Evolutionary conservation across 1,140 invertebrate genomes (phyloP), one percentile per base, ranked within the genome.

Genomic region (Rhagoletis zephyria): DNA sequence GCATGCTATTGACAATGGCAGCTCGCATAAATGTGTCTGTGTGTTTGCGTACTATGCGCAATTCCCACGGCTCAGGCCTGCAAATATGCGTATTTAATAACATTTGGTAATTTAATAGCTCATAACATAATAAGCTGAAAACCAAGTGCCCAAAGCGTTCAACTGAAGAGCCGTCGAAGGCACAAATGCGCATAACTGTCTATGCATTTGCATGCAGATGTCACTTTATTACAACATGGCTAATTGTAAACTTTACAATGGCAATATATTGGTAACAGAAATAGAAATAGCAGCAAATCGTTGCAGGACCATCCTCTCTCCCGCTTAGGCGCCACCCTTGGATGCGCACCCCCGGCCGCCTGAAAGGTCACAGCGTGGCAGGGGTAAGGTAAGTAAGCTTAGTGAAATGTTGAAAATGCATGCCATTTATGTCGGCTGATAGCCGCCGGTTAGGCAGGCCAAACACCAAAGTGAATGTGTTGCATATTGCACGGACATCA

Each of bases 101-200:
- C 14, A 74, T 74, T 74, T 74, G 67, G 67, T 74, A 74, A 74
- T 74, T 74, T 74, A 74, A 74, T 74, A 74, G 67, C 67, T 74
- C 42, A 74, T 48, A 74, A 74, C 42, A 74, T 48, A 74, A 74
- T 74, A 74, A 74, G 67, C 67, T 14, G 67, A 74, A 14, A 45
- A 74, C 67, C 40, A 12, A 74, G 14, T 40, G 67, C 67, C 67
- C 67, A 74, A 5, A 74, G 67, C 67, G 67, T 48, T 74, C 67
- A 74, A 74, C 42, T 48, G 42, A 74, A 74, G 67, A 74, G 67
- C 67, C 45, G 67, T 45, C 64, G 19, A 67, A 7, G 40, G 51
- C 51, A 56, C 10, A 56, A 5, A 56, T 10, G 10, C 40, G 30
- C 19, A 42, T 30, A 12, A 56, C 51, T 42, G 3, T 40, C 2